Evolutionary conservation across 2,888 invertebrate genomes (phyloP).

Genomic region (Apocheima hispidaria): DNA sequence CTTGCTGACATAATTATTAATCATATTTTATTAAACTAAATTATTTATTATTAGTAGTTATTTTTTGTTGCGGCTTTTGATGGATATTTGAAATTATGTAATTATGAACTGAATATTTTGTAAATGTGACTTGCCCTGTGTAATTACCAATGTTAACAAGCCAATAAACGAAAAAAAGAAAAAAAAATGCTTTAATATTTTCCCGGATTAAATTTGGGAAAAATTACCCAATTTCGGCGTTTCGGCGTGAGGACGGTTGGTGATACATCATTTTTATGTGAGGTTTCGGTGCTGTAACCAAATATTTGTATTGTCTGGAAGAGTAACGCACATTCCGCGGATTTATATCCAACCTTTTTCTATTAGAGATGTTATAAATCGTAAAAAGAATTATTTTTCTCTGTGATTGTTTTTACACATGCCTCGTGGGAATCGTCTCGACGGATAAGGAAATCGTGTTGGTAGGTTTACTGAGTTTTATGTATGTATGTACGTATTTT

Average conservation of each 20-base stretch:
- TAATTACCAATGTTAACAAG: too few species aligned
- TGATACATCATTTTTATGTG: constrained; percentile 77
- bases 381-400: constrained; percentile 43
- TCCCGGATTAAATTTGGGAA: constrained; percentile 52
- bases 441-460: background rate
- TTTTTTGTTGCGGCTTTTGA: too few species aligned
- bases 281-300: constrained; percentile 63
- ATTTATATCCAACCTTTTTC: constrained; percentile 68
- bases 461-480: background rate
- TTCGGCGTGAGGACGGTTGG: constrained; percentile 38
- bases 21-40: too few species aligned
- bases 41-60: too few species aligned
- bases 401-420: constrained; percentile 28
- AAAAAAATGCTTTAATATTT: constrained; percentile 29
- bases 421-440: constrained; percentile 5
- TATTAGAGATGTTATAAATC: constrained; percentile 57
- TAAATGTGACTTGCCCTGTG: too few species aligned
- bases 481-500: too few species aligned
- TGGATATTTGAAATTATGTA: too few species aligned
- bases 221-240: constrained; percentile 65
- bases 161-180: too few species aligned
- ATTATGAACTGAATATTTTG: too few species aligned
- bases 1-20: too few species aligned
- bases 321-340: constrained; percentile 64
- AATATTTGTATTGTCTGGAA: constrained; percentile 78